Evolutionary conservation across 2,888 invertebrate species (phyloP), one percentile per base, ranked within the genome.

Genomic region (Drosophila paracracens): DNA sequence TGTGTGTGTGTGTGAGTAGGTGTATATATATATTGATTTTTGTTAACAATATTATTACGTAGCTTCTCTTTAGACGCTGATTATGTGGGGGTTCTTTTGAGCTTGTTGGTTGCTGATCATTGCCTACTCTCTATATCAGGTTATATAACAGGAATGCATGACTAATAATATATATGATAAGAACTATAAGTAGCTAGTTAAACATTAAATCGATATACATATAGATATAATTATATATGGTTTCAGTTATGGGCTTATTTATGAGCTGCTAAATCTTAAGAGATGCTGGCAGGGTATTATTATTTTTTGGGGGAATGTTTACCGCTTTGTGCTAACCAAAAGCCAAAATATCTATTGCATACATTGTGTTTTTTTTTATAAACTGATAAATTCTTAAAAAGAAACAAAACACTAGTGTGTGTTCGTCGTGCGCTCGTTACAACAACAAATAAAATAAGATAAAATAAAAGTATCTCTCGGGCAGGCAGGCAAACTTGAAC

Each of bases 61-160:
- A 86, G 82, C 88, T 87, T 83, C 88, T 87, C 53, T 87, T 69
- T 64, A 80, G 83, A 87, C 57, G 87, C 83, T 82, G 62, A 56
- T 59, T 77, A 66, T 70, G 57, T 74, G 59, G 70, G 79, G 63
- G 38, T 79, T 74, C 67, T 68, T 81, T 88, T 87, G 83, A 83
- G 83, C 83, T 81, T 87, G 67, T 83, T 70, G 82, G 76, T 83
- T 76, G 52, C 72, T 69, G 67, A 63, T 73, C 65, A 66, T 68
- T 64, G 60, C 65, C 74, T 82, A 84, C 61, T 67, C 57, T 63
- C 85, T 88, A 88, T 72, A 72, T 82, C 79, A 82, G 79, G 68
- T 73, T 88, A 86, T 87, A 89, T 84, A 89, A 89, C 90, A 85
- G 90, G 90, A 85, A 85, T 89, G 90, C 90, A 89, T 85, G 84